A percentile compares a stretch with the other conserved stretches of the same genome.
phyloP scores from a whole-genome alignment of 2,888 invertebrate genomes.

The Subacronicta megacephala region DNA sequence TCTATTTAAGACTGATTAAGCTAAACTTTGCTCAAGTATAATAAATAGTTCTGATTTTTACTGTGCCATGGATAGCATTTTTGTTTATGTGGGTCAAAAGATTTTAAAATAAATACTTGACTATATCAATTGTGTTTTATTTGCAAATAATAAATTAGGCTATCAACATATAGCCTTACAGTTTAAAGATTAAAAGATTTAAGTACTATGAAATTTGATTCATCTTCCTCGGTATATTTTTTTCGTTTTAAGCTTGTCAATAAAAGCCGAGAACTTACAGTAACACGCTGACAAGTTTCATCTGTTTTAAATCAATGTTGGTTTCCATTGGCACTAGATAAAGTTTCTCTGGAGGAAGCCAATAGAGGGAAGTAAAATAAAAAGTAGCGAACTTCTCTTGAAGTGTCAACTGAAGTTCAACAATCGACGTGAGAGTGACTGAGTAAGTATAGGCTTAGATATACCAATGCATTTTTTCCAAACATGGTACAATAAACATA shows the following conservation, averaged over 20 bases:
- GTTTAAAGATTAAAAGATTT: too few relatives aligned
- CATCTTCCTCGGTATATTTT: conserved; percentile 7
- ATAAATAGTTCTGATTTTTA: conserved; percentile 10
- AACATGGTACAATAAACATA: conserved; percentile 31
- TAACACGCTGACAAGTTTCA: conserved; percentile 56
- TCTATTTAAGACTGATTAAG: conserved; percentile 5
- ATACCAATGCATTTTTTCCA: conserved; percentile 33
- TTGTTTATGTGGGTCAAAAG: conserved; percentile 7
- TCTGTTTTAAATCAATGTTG: conserved; percentile 74
- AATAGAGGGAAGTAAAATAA: conserved; percentile 74
- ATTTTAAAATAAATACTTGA: conserved; percentile 13
- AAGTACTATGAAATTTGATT: too few relatives aligned
- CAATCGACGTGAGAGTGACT: conserved; percentile 60
- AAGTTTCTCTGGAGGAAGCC: conserved; percentile 72
- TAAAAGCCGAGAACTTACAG: conserved; percentile 52
- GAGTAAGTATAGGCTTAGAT: conserved; percentile 12
- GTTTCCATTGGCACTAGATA: conserved; percentile 67
- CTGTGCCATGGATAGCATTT: background rate
- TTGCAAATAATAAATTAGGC: conserved; percentile 3
- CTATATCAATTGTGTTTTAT: conserved; percentile 6
- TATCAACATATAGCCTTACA: too few relatives aligned
- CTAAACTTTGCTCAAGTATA: conserved; percentile 7
- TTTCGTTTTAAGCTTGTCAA: conserved; percentile 36
- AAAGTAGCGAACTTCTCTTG: conserved; percentile 73
- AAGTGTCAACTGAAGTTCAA: conserved; percentile 78